A percentile compares a stretch with the other conserved stretches of the same genome.
phyloP scores from a whole-genome alignment of 1,140 invertebrate species.

The Drosophila tristis region DNA sequence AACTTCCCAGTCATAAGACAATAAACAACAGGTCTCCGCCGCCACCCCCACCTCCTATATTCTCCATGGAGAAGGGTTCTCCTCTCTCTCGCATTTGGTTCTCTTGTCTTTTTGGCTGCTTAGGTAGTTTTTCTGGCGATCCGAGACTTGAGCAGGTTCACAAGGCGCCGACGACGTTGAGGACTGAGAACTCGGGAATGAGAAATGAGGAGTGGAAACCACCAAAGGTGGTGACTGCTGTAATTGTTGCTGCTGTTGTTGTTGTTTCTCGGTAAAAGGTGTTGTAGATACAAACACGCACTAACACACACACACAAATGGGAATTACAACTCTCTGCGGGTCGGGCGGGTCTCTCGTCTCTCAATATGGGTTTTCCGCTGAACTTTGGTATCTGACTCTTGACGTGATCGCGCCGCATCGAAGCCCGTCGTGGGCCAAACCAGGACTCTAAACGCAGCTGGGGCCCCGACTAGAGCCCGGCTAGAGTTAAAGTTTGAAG shows the following conservation, averaged over 20 bases:
- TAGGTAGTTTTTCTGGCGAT: constrained; percentile 71
- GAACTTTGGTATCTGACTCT: constrained; percentile 61
- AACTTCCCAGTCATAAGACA: constrained; percentile 76
- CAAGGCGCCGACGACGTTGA: constrained; percentile 65
- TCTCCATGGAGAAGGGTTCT: constrained; percentile 17
- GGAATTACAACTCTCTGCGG: constrained; percentile 56
- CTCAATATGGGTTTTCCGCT: constrained; percentile 69
- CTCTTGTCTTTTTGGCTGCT: constrained; percentile 61
- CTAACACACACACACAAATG: constrained; percentile 39
- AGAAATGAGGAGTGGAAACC: constrained; percentile 55
- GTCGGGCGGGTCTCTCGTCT: constrained; percentile 5
- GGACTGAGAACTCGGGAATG: background rate
- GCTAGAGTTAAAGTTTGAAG: constrained; percentile 39
- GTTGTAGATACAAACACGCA: constrained; percentile 59
- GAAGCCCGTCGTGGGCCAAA: constrained; percentile 40
- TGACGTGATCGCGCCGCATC: constrained; percentile 27
- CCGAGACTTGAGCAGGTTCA: constrained; percentile 60
- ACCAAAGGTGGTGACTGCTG: constrained; percentile 81
- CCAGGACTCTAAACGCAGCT: constrained; percentile 13
- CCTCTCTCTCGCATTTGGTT: constrained; percentile 12
- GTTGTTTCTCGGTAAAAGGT: constrained; percentile 80
- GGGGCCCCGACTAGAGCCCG: constrained; percentile 19
- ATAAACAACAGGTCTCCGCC: constrained; percentile 67
- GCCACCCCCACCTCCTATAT: constrained; percentile 31
- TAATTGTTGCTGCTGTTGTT: constrained; percentile 77